Conservation (phyloP, 2,888 invertebrate genomes). For the Morpho achilles region DNA sequence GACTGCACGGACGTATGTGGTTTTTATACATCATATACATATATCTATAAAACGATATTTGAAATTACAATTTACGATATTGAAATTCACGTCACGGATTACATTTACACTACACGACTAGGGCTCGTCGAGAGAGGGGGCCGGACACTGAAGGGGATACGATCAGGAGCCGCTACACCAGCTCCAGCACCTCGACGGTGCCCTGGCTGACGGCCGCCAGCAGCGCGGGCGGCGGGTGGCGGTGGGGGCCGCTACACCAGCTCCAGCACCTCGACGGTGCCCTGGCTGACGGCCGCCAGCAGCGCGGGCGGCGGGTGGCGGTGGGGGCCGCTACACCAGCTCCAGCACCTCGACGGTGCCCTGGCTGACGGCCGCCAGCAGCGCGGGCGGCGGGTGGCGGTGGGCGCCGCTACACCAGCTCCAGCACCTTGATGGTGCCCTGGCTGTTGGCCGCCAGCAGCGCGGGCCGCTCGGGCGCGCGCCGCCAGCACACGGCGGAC, state of each 20-base stretch:
- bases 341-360: constrained; percentile 94
- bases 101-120: no score
- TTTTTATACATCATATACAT: no score
- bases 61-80: no score
- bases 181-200: constrained; percentile 91
- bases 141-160: constrained; percentile 65
- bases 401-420: constrained; percentile 78
- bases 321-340: constrained; percentile 76
- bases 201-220: constrained; percentile 98
- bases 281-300: constrained; percentile 97
- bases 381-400: constrained; percentile 83
- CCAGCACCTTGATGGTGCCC: constrained; percentile 93
- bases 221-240: constrained; percentile 84
- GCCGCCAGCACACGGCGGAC: constrained; percentile 96
- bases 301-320: constrained; percentile 85
- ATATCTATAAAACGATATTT: no score
- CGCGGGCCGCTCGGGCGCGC: constrained; percentile 84
- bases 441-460: constrained; percentile 96
- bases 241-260: constrained; percentile 77
- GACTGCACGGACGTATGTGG: no score
- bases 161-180: constrained; percentile 70
- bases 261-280: constrained; percentile 93
- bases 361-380: constrained; percentile 97
- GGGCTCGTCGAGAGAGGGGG: constrained; percentile 80
- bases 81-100: no score